phyloP scores from a whole-genome alignment of 2,888 invertebrate species.

The Andricus curvator region DNA sequence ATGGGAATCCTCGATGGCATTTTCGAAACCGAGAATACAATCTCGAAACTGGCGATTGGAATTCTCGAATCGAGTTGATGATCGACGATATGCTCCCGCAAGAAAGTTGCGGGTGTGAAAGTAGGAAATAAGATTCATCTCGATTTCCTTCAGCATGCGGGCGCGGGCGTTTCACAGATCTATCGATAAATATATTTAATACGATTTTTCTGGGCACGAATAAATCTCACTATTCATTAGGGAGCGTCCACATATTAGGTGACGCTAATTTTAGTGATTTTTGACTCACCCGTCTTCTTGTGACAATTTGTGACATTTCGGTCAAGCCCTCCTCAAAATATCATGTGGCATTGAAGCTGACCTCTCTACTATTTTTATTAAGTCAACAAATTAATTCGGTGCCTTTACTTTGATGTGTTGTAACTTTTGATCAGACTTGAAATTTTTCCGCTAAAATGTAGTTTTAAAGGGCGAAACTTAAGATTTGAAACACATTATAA shows the following conservation, averaged over 20 bases:
- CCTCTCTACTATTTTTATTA: no score
- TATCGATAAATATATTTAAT: background rate
- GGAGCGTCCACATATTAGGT: no score
- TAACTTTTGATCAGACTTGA: no score
- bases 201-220: background rate
- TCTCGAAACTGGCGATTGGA: conserved; percentile 5
- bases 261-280: no score
- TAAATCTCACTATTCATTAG: background rate
- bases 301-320: no score
- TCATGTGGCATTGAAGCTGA: background rate
- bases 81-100: conserved; percentile 18
- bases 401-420: no score
- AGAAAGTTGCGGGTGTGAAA: conserved; percentile 35
- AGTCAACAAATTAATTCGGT: no score
- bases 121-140: conserved; percentile 8
- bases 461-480: no score
- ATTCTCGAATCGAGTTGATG: conserved; percentile 21
- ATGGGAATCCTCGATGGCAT: conserved; percentile 29
- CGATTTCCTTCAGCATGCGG: conserved; percentile 4
- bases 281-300: no score
- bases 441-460: no score
- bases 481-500: no score
- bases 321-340: no score
- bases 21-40: background rate
- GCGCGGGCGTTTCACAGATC: conserved; percentile 8